These are phyloP conservation scores for Urocolius indicus DNA, from an alignment of 2,113 vertebrate species.

Conservation along the genomic window DNA sequence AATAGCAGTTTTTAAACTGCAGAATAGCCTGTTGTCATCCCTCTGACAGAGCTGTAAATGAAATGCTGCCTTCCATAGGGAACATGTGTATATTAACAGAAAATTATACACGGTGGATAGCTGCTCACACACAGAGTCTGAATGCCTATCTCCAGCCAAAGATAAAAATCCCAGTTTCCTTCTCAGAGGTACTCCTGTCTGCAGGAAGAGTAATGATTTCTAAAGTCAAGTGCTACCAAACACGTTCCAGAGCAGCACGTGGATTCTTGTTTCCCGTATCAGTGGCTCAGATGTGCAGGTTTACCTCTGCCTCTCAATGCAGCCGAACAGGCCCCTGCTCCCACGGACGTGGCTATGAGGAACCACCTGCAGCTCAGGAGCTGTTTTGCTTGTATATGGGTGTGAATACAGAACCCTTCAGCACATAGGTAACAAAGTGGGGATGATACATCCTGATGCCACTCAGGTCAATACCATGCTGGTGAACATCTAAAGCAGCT, in stretches of 20 bases:
- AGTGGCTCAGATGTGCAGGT: neutral
- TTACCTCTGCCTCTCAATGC: neutral
- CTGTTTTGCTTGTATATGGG: neutral
- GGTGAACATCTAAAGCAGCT: neutral
- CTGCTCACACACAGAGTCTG: rapidly evolving
- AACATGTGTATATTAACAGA: neutral
- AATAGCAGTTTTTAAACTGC: neutral
- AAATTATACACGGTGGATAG: neutral
- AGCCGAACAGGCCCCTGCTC: neutral
- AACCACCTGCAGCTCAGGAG: neutral
- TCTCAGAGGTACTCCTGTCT: neutral
- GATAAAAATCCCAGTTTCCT: neutral
- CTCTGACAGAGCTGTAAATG: neutral
- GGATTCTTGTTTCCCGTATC: neutral
- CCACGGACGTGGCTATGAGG: neutral
- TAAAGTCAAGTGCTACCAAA: neutral
- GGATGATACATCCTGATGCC: neutral
- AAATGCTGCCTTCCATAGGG: neutral
- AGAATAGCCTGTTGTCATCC: neutral
- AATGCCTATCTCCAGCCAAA: neutral
- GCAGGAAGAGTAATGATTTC: rapidly evolving
- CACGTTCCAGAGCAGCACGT: neutral
- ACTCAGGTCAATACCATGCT: neutral
- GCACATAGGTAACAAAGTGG: neutral
- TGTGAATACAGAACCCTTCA: neutral